Conservation (phyloP, 2,888 invertebrate genomes). For the Ennomos quercinarius region DNA sequence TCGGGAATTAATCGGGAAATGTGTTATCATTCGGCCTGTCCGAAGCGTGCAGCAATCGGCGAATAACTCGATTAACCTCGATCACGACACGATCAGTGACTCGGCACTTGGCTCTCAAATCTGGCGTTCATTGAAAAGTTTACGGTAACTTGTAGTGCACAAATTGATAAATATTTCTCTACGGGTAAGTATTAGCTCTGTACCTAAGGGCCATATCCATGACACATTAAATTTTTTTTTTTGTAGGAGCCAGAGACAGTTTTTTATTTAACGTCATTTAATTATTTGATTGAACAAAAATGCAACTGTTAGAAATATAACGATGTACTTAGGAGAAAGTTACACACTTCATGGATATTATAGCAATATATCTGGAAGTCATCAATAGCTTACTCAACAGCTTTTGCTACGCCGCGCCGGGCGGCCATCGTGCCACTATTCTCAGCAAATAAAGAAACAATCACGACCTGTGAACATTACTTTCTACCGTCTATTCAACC, state of each 20-base stretch:
- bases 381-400: conserved; percentile 9
- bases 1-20: conserved; percentile 57
- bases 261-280: too few species aligned
- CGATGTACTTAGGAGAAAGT: too few species aligned
- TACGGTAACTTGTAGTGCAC: not conserved
- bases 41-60: conserved; percentile 50
- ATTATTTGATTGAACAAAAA: too few species aligned
- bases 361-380: conserved; percentile 1
- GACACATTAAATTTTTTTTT: too few species aligned
- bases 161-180: too few species aligned
- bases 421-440: conserved; percentile 20
- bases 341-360: not conserved
- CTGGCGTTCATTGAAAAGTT: conserved; percentile 2
- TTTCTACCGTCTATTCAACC: conserved; percentile 56
- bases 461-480: conserved; percentile 46
- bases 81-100: conserved; percentile 40
- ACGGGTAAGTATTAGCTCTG: too few species aligned
- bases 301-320: too few species aligned
- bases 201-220: too few species aligned
- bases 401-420: conserved; percentile 31
- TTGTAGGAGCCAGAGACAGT: too few species aligned
- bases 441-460: conserved; percentile 40
- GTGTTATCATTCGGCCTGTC: conserved; percentile 54
- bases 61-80: conserved; percentile 64
- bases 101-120: conserved; percentile 17